Evolutionary conservation across 2,113 vertebrate species (phyloP).

Genomic region (Henicopernis longicauda): DNA sequence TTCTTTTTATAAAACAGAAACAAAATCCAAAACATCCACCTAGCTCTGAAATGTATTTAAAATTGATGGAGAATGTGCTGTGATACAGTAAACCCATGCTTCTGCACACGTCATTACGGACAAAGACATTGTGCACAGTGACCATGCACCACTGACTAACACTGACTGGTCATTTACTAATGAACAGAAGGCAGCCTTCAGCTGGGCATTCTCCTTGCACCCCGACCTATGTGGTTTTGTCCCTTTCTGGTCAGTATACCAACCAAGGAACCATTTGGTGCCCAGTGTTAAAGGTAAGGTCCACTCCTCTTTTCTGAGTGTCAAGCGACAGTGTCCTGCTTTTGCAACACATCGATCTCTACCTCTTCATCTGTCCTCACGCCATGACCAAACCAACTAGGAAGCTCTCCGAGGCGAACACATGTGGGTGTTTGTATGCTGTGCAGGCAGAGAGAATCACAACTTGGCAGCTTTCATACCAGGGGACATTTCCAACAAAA

Average conservation of each 20-base stretch:
- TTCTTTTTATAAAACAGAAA: neutral
- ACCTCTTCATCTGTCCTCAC: neutral
- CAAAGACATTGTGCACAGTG: neutral
- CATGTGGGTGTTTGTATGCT: neutral
- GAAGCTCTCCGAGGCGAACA: neutral
- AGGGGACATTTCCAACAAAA: neutral
- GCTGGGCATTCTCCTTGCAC: neutral
- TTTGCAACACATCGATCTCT: neutral
- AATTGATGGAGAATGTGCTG: neutral
- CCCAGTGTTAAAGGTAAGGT: neutral
- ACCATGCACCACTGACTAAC: neutral
- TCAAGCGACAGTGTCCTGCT: neutral
- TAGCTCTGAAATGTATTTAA: neutral
- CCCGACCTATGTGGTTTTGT: neutral
- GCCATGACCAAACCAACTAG: neutral
- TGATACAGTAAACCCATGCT: neutral
- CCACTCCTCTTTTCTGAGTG: neutral
- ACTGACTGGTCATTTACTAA: accelerated
- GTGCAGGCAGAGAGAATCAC: neutral
- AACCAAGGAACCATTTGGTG: neutral
- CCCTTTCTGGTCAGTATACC: neutral
- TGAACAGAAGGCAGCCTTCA: neutral
- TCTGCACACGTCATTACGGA: neutral
- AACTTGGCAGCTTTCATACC: neutral
- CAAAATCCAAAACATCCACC: neutral